Base-by-base conservation (phyloP, 2,888 invertebrate genomes). In the Aphrophora alni region DNA sequence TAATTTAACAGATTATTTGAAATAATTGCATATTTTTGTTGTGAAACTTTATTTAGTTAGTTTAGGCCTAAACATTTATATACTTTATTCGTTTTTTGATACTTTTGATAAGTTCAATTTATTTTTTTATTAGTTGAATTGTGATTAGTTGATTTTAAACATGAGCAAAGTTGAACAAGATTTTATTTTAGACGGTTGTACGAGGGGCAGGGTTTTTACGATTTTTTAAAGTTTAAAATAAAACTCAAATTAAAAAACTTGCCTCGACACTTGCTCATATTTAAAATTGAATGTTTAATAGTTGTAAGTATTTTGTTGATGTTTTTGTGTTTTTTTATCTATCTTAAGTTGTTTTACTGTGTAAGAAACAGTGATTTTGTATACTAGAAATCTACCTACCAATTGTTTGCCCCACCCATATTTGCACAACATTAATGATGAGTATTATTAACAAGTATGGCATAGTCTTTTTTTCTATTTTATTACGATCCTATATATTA, bases 401-500 rank as follows among this genome's bases (percentile, higher is more conserved):
- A n/a, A 74, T 74, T 68, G 74, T 79, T 79, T 79, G 21, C 26
- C 78, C 78, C 80, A 82, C 84, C 83, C 84, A 82, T 80, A n/a
- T n/a, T 76, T 83, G 84, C 84, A 84, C 84, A 84, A 84, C n/a
- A n/a, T n/a, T n/a, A n/a, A 82, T 79, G 80, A 82, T 81, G 80
- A 81, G 84, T 82, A 83, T 84, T 84, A 83, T 82, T 83, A 81
- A 81, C 80, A 82, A 82, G 77, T 69, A 3, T 51, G 17, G 78
- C 81, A 83, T 82, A 83, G 83, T 82, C 81, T 83, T 86, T 85
- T 86, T 84, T 85, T 86, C 85, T 86, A 85, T 86, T 86, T 86
- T 86, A 86, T 86, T 86, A 86, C 85, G 83, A 85, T 85, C 85
- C 85, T 86, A 85, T 85, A 85, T 85, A 85, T 84, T 84, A 85